Evolutionary conservation across 1,140 invertebrate genomes (phyloP), one percentile per base, ranked within the genome.

Genomic region (Archegozetes longisetosus): DNA sequence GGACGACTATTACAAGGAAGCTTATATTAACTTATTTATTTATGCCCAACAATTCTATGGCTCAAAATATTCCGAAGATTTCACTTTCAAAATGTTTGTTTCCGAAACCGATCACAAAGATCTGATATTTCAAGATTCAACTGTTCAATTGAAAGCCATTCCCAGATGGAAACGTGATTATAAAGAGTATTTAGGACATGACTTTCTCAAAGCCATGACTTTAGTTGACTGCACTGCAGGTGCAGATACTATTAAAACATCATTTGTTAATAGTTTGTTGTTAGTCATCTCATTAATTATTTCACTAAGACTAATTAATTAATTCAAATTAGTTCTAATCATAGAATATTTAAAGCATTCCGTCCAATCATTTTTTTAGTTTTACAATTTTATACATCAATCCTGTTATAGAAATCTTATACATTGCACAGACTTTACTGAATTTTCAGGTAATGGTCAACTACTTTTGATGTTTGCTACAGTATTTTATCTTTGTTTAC

Each of bases 31-130:
- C 70, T 74, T 93, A 1, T 84, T 94, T 67, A 77, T 88, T 50
- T 91, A 92, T 68, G 87, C 88, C 0, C 88, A 92, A 68, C 88
- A 91, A 66, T 82, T 86, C 64, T 94, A 91, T 70, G 88, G 88
- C 0, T 76, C 85, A 9, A 88, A 86, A 66, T 81, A 83, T 62
- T 76, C 79, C 28, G 85, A 91, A 70, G 85, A 88, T 53, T 92
- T 89, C 68, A 88, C 81, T 80, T 71, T 69, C 58, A 86, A 85
- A 63, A 88, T 94, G 86, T 93, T 90, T 70, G 82, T 80, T 56
- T 92, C 88, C 0, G 71, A 75, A 17, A 76, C 83, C 1, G 85
- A 85, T 0, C 86, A 82, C 68, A 81, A 82, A 51, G 88, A 94
- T 73, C 72, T 93, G 0, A 93, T 94, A 62, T 94, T 94, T 73